Percentiles rank a stretch among this genome's conserved stretches.
Evolutionary conservation across 2,888 invertebrate species (phyloP).

Genomic region (Drosophila neutralis): DNA sequence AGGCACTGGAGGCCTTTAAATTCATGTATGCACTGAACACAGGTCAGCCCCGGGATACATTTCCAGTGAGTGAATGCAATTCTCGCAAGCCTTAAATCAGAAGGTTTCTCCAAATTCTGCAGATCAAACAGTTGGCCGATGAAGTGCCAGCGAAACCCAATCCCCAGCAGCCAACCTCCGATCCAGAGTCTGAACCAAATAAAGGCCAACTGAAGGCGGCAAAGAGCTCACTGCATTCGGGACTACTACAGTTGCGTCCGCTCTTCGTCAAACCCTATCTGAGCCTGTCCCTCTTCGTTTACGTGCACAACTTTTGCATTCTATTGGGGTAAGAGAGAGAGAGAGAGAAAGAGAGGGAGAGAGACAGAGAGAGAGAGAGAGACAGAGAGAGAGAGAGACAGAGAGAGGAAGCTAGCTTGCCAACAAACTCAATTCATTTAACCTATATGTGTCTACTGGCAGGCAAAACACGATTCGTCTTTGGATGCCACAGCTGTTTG

Average conservation of each 20-base stretch:
- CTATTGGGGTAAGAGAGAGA: constrained; percentile 86
- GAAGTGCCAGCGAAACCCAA: constrained; percentile 62
- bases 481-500: constrained; percentile 94
- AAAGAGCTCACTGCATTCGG: constrained; percentile 85
- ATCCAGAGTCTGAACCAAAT: neutral
- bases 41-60: constrained; percentile 87
- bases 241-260: constrained; percentile 88
- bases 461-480: constrained; percentile 92
- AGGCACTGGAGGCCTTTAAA: constrained; percentile 81
- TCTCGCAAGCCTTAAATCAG: no score
- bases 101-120: neutral
- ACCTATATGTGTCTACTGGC: neutral
- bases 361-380: neutral
- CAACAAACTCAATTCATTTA: constrained; percentile 1
- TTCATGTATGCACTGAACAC: constrained; percentile 89
- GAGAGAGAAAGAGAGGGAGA: no score
- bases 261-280: constrained; percentile 88
- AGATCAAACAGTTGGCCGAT: constrained; percentile 74
- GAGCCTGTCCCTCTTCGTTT: constrained; percentile 87
- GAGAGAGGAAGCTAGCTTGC: constrained; percentile 46
- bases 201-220: neutral
- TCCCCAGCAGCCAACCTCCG: constrained; percentile 25
- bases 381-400: neutral
- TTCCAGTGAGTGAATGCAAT: constrained; percentile 86
- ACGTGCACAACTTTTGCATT: constrained; percentile 87